These are phyloP conservation scores for Cnemophilus loriae DNA, from an alignment of 2,113 vertebrate species.

Conservation along the genomic window DNA sequence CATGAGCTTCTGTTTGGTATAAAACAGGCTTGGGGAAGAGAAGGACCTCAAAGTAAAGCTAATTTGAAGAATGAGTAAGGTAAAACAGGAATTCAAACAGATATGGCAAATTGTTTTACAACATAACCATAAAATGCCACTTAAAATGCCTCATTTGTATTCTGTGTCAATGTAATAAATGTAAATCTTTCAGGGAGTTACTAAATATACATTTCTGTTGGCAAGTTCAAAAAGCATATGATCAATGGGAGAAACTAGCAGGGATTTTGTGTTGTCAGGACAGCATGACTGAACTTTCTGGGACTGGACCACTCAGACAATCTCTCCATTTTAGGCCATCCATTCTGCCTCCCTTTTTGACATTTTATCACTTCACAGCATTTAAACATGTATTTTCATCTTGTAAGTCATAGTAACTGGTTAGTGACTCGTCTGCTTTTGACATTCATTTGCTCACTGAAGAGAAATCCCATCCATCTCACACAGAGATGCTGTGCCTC, in stretches of 20 bases:
- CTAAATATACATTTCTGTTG: conserved; percentile 25
- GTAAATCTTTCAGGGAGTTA: conserved; percentile 44
- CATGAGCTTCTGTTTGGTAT: neutral
- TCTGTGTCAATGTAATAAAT: conserved; percentile 28
- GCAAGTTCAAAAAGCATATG: conserved; percentile 9
- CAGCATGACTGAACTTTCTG: neutral
- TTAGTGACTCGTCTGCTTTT: neutral
- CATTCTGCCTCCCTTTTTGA: neutral
- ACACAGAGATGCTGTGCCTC: neutral
- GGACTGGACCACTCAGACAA: neutral
- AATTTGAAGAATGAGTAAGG: neutral
- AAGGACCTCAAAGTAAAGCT: neutral
- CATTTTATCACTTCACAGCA: neutral
- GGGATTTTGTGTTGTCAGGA: neutral
- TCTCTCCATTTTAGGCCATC: neutral
- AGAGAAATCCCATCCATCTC: neutral
- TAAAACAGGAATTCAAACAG: neutral
- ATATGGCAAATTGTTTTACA: conserved; percentile 15
- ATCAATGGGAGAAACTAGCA: neutral
- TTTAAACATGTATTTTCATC: neutral
- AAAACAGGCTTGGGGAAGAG: neutral
- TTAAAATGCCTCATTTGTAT: conserved; percentile 43
- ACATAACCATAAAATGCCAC: conserved; percentile 17
- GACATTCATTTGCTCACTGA: neutral
- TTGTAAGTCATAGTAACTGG: neutral